Evolutionary conservation across 2,888 invertebrate genomes (phyloP).

Genomic region (Xestia ashworthii): DNA sequence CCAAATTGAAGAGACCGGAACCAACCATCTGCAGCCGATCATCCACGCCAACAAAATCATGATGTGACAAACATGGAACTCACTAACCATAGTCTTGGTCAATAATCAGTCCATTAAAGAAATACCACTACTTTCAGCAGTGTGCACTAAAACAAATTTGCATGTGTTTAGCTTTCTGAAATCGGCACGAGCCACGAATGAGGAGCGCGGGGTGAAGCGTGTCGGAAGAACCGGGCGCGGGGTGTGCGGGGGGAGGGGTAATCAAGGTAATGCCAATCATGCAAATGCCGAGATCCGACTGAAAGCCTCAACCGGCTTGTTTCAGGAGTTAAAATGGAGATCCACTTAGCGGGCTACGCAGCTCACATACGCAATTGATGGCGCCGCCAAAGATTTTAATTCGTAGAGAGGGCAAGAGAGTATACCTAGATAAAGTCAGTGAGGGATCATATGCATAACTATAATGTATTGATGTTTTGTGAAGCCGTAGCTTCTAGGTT

Average conservation of each 20-base stretch:
- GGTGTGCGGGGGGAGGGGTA: conserved; percentile 74
- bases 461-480: not conserved
- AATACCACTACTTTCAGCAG: conserved; percentile 7
- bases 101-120: not conserved
- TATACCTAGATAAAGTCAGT: not conserved
- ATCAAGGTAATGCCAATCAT: conserved; percentile 91
- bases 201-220: conserved; percentile 68
- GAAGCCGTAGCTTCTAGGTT: not conserved
- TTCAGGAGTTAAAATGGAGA: conserved; percentile 91
- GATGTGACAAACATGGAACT: not conserved
- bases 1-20: not conserved
- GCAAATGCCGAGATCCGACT: conserved; percentile 90
- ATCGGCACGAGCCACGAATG: conserved; percentile 68
- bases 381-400: conserved; percentile 73
- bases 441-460: not conserved
- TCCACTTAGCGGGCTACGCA: conserved; percentile 90
- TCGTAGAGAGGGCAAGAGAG: conserved; percentile 50
- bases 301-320: conserved; percentile 90
- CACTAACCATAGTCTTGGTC: not conserved
- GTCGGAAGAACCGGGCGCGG: conserved; percentile 58
- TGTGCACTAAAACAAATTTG: conserved; percentile 80
- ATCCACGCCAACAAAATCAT: not conserved
- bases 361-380: conserved; percentile 90
- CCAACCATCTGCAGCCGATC: not conserved
- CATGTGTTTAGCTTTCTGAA: conserved; percentile 84